A percentile compares a stretch with the other conserved stretches of the same genome.
phyloP scores from a whole-genome alignment of 2,113 vertebrate genomes.

The Pithys albifrons region DNA sequence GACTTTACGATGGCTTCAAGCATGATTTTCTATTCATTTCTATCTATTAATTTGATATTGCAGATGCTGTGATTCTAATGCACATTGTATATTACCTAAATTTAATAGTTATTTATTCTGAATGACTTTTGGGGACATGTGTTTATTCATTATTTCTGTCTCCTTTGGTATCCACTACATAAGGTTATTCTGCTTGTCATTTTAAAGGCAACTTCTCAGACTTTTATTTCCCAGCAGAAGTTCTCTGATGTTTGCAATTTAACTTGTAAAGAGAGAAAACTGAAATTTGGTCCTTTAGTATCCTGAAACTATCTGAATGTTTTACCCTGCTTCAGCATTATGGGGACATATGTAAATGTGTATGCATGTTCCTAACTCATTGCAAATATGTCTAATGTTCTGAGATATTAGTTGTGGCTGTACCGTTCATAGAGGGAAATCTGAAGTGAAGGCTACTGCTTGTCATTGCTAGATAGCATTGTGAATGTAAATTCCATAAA shows the following conservation, averaged over 20 bases:
- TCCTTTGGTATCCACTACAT: background rate
- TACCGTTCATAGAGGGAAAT: background rate
- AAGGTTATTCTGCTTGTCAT: background rate
- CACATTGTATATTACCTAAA: background rate
- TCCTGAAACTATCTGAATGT: background rate
- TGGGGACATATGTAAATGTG: fast-evolving
- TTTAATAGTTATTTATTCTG: background rate
- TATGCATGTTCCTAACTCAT: background rate
- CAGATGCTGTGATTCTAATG: background rate
- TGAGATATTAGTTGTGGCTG: background rate
- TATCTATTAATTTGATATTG: background rate
- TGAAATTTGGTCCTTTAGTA: background rate
- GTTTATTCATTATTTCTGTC: background rate
- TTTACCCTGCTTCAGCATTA: background rate
- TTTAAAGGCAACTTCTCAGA: background rate
- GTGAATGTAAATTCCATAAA: background rate
- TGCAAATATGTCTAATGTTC: background rate
- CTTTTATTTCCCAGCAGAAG: background rate
- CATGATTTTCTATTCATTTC: background rate
- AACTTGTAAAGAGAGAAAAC: background rate
- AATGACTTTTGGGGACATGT: background rate
- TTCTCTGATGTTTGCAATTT: background rate
- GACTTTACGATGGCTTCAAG: background rate
- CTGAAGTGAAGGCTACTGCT: background rate
- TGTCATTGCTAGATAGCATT: background rate